These are phyloP conservation scores for Megaptera novaeangliae DNA, from an alignment of 2,113 vertebrate species.

Conservation along the genomic window DNA sequence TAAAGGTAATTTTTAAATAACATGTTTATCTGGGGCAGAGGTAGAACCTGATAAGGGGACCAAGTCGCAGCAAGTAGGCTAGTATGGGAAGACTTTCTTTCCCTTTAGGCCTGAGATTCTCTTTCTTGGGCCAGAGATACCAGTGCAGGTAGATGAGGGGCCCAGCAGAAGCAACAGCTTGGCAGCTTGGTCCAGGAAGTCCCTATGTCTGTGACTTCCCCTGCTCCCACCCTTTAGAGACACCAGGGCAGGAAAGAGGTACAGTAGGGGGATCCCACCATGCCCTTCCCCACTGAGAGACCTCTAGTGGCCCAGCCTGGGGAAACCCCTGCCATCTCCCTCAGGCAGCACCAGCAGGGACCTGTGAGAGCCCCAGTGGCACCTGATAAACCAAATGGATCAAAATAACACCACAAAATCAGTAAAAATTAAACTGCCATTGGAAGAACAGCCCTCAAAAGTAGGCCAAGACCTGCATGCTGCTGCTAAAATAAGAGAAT, in stretches of 20 bases:
- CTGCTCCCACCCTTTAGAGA: background rate
- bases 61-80: background rate
- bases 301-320: background rate
- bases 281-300: background rate
- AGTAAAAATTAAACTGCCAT: background rate
- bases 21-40: background rate
- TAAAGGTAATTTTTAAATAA: background rate
- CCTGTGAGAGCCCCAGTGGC: background rate
- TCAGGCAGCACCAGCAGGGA: background rate
- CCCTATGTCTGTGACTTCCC: background rate
- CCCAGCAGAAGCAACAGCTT: background rate
- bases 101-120: background rate
- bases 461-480: background rate
- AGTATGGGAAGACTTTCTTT: background rate
- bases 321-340: rapidly evolving
- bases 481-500: background rate
- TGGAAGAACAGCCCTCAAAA: background rate
- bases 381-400: background rate
- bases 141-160: background rate
- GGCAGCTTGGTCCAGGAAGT: background rate
- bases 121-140: background rate
- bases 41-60: background rate
- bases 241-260: background rate
- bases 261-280: background rate
- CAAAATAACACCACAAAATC: background rate